Evolutionary conservation across 2,797 vertebrate species (phyloP), one percentile per base, ranked within the genome.

Genomic region (Poecilia wingei): DNA sequence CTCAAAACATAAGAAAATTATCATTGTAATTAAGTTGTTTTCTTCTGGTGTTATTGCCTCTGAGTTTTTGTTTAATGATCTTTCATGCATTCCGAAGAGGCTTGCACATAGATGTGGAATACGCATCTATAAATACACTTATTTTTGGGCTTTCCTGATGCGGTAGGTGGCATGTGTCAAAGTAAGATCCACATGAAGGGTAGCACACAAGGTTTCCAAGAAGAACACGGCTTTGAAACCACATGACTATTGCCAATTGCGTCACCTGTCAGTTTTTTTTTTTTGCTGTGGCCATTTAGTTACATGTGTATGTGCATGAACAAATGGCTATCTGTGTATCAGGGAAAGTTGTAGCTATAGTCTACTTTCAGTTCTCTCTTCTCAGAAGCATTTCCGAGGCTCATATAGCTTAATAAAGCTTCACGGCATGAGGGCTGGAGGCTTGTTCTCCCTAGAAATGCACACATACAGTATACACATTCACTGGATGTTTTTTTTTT

Each of bases 381-480:
- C 79, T 83, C 78, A 0, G 75, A 61, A 66, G 43, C 74, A 47
- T 74, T 84, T 85, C 76, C 70, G 78, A 84, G 79, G 51, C 86
- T 87, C 88, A 86, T 76, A 84, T 78, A 90, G 90, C 92, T 93
- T 94, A 92, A 93, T 93, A 91, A 92, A 80, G 87, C 82, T 89
- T 90, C 85, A 87, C 25, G 33, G 47, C 76, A 85, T 74, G 25
- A 84, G 72, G 75, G 86, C 89, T 79, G 16, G 74, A 82, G 88
- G 88, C 84, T 81, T 83, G 72, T 91, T 88, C 81, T 79, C 36
- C n/a, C 53, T 43, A 74, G 79, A 79, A 86, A 76, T 64, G 22
- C 49, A 79, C 76, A 73, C 39, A 73, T 66, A n/a, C n/a, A n/a
- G n/a, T n/a, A 77, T 41, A 25, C 73, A 70, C 70, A 33, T 31